phyloP scores from a whole-genome alignment of 2,797 vertebrate species.

The Sebastes variabilis region DNA sequence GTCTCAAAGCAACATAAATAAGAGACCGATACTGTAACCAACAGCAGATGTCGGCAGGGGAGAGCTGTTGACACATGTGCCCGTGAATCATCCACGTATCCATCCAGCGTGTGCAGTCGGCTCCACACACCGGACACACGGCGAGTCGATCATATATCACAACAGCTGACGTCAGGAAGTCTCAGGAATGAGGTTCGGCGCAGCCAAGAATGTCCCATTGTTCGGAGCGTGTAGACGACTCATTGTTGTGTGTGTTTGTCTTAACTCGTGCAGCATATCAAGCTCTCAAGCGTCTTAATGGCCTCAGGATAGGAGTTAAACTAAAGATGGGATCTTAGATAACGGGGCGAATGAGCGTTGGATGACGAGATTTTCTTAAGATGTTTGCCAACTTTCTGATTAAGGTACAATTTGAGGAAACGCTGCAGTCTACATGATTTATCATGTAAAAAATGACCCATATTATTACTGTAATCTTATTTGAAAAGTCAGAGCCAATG shows the following conservation, averaged over 20 bases:
- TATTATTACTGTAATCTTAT: not conserved
- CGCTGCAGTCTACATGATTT: not conserved
- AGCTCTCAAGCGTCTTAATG: constrained; percentile 26
- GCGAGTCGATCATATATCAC: constrained; percentile 64
- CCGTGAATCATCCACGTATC: constrained; percentile 46
- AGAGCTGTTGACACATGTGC: constrained; percentile 52
- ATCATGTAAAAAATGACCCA: not conserved
- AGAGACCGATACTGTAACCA: constrained; percentile 52
- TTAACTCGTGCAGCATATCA: constrained; percentile 19
- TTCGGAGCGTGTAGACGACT: constrained; percentile 31
- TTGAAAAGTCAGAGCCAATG: not conserved
- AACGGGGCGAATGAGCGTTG: not conserved
- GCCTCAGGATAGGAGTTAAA: constrained; percentile 18
- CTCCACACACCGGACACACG: constrained; percentile 34
- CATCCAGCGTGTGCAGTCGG: not conserved
- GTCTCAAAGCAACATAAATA: constrained; percentile 36
- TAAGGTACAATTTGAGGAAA: not conserved
- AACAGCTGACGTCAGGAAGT: constrained; percentile 74
- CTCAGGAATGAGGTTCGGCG: constrained; percentile 57
- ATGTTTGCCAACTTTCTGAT: not conserved
- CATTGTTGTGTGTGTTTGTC: constrained; percentile 40
- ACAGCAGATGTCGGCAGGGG: constrained; percentile 61
- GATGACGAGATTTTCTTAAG: constrained; percentile 19
- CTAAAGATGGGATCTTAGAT: constrained; percentile 17
- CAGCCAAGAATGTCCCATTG: constrained; percentile 67